Evolutionary conservation across 2,797 vertebrate species (phyloP).

Genomic region (Rhinichthys osculus): DNA sequence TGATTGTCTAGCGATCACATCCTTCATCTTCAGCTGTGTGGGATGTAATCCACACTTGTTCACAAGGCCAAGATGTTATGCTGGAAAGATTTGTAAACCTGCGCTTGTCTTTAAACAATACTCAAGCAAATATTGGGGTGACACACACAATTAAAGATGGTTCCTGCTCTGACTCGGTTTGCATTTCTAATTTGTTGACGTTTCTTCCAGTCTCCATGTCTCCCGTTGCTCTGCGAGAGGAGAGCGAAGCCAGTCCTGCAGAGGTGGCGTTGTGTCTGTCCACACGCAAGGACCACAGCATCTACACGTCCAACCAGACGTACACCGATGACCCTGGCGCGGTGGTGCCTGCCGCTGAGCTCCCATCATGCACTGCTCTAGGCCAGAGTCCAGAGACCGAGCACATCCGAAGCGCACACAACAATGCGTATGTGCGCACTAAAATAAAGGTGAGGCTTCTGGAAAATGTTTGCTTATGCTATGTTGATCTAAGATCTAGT

Average conservation of each 20-base stretch:
- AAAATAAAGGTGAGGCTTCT: conserved; percentile 80
- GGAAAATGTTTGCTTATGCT: conserved; percentile 38
- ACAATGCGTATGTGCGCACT: conserved; percentile 71
- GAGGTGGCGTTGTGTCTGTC: conserved; percentile 76
- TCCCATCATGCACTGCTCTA: conserved; percentile 78
- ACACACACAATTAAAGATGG: not conserved
- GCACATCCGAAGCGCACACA: conserved; percentile 68
- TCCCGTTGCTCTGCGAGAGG: conserved; percentile 62
- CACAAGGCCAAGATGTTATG: not conserved
- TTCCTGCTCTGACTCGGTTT: not conserved
- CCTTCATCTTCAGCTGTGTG: conserved; percentile 16
- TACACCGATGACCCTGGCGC: conserved; percentile 28
- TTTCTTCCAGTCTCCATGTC: conserved; percentile 54
- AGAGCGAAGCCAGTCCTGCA: conserved; percentile 74
- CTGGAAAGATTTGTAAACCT: conserved; percentile 7
- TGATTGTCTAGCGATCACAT: conserved; percentile 47
- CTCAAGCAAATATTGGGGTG: not conserved
- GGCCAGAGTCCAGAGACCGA: conserved; percentile 67
- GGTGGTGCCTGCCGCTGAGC: conserved; percentile 65
- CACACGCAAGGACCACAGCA: conserved; percentile 60
- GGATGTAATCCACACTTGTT: conserved; percentile 26
- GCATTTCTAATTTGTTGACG: not conserved
- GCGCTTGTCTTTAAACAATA: not conserved
- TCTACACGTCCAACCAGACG: conserved; percentile 49
- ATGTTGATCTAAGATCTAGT: conserved; percentile 49